phyloP scores from a whole-genome alignment of 2,888 invertebrate genomes.

The Agonopterix subpropinquella region DNA sequence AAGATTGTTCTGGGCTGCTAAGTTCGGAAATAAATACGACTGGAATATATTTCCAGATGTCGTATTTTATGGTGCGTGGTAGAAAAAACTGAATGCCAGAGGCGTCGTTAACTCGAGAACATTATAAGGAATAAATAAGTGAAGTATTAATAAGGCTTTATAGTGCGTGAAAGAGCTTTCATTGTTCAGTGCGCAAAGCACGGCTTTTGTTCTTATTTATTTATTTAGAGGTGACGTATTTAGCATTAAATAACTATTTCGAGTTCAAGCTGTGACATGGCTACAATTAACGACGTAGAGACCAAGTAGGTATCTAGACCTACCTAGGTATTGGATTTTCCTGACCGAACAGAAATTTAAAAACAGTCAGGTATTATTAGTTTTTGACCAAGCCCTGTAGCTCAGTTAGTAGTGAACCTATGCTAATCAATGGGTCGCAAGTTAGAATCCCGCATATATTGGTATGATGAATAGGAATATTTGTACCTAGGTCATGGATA shows the following conservation, averaged over 20 bases:
- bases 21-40: constrained; percentile 47
- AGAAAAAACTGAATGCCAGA: constrained; percentile 60
- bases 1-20: constrained; percentile 43
- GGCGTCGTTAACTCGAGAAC: constrained; percentile 71
- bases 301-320: too few species aligned
- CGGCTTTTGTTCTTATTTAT: constrained; percentile 43
- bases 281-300: too few species aligned
- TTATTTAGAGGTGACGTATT: constrained; percentile 34
- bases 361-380: too few species aligned
- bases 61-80: constrained; percentile 65
- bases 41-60: constrained; percentile 54
- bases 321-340: too few species aligned
- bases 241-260: constrained; percentile 30
- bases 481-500: too few species aligned
- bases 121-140: constrained; percentile 71
- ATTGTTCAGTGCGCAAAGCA: constrained; percentile 50
- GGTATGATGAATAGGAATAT: too few species aligned
- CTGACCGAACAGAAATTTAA: too few species aligned
- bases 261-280: constrained; percentile 15
- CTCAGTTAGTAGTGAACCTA: too few species aligned
- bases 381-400: too few species aligned
- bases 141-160: constrained; percentile 67
- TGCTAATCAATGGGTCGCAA: too few species aligned
- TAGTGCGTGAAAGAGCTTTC: constrained; percentile 68
- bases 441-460: too few species aligned